Percentiles rank a stretch among this genome's conserved stretches.
These are phyloP conservation scores for Meiosimyza decipiens DNA, from an alignment of 2,888 invertebrate species.

Conservation along the genomic window DNA sequence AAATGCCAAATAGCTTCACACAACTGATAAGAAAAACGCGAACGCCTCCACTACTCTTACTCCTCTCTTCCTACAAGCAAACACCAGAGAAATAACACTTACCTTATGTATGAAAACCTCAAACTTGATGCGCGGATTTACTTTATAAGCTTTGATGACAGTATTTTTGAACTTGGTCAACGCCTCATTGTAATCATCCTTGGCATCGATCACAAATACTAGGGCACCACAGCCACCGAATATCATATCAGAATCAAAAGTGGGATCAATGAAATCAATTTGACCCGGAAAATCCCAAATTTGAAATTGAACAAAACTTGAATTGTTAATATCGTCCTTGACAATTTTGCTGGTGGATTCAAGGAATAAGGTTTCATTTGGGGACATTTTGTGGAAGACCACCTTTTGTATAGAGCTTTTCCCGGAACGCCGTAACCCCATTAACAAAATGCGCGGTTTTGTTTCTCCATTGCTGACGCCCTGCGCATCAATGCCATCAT, in stretches of 20 bases:
- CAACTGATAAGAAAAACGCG: slow-evolving; percentile 4
- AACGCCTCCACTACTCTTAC: too few relatives aligned
- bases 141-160: slow-evolving; percentile 93
- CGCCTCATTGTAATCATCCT: slow-evolving; percentile 98
- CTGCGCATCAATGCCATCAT: slow-evolving; percentile 68
- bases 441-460: slow-evolving; percentile 92
- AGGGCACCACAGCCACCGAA: slow-evolving; percentile 98
- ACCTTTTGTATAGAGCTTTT: slow-evolving; percentile 99
- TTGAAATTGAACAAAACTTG: slow-evolving; percentile 98
- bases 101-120: slow-evolving; percentile 98
- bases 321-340: slow-evolving; percentile 96
- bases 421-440: slow-evolving; percentile 96
- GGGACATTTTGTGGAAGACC: slow-evolving; percentile 99
- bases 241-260: slow-evolving; percentile 95
- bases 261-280: slow-evolving; percentile 96
- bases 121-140: slow-evolving; percentile 96
- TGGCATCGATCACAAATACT: slow-evolving; percentile 98
- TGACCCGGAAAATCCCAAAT: slow-evolving; percentile 99
- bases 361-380: slow-evolving; percentile 97
- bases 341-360: slow-evolving; percentile 99
- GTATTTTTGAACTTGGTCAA: slow-evolving; percentile 91
- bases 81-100: slow-evolving; percentile 38
- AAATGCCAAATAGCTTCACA: background rate
- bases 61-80: too few relatives aligned
- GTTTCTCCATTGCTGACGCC: slow-evolving; percentile 64